phyloP scores from a whole-genome alignment of 2,888 invertebrate genomes.

The Brachynemurus nebulosus region DNA sequence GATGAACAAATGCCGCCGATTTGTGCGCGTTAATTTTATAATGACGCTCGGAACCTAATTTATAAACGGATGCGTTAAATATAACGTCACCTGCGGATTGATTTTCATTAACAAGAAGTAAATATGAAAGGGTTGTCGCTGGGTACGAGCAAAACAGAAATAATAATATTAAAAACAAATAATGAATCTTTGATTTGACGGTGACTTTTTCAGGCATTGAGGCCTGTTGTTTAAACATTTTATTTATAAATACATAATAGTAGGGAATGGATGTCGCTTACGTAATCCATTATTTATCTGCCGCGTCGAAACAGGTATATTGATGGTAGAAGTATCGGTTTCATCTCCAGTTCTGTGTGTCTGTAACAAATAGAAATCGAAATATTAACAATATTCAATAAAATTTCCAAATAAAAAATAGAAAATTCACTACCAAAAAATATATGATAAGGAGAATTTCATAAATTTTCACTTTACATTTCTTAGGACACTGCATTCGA shows the following conservation, averaged over 20 bases:
- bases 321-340: conserved; percentile 2
- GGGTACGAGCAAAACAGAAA: no score
- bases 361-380: conserved; percentile 6
- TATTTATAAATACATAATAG: conserved; percentile 5
- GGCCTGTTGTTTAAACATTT: conserved; percentile 9
- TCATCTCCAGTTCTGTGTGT: conserved; percentile 4
- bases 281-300: conserved; percentile 5
- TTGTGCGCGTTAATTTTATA: conserved; percentile 69
- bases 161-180: no score
- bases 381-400: no score
- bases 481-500: no score
- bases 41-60: conserved; percentile 61
- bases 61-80: conserved; percentile 68
- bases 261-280: background rate
- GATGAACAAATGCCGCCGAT: conserved; percentile 70
- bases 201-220: conserved; percentile 5
- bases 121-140: conserved; percentile 20
- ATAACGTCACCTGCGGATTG: conserved; percentile 49
- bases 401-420: no score
- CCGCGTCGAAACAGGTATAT: conserved; percentile 6
- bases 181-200: no score
- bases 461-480: no score
- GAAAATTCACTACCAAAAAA: no score
- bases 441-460: no score
- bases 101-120: conserved; percentile 28